These are phyloP conservation scores for Silurus aristotelis DNA, from an alignment of 2,797 vertebrate genomes.

Conservation along the genomic window DNA sequence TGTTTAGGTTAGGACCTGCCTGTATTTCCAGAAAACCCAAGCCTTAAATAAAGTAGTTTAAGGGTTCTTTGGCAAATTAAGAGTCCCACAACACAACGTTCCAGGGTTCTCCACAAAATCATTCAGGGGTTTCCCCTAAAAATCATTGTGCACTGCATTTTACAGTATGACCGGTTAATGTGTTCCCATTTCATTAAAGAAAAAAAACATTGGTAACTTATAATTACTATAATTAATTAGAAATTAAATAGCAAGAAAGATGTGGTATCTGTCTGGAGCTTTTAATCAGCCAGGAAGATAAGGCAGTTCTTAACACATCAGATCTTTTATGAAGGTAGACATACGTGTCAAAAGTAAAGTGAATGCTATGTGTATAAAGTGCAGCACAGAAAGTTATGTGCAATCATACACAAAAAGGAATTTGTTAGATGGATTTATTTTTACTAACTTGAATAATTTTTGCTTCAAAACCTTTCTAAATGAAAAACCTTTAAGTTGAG, in stretches of 20 bases:
- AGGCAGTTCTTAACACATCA: too few species aligned
- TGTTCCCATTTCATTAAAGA: neutral
- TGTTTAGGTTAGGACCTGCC: too few species aligned
- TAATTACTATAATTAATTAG: neutral
- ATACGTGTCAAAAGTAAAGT: neutral
- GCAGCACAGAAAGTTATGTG: too few species aligned
- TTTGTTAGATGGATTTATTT: neutral
- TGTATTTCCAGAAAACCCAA: neutral
- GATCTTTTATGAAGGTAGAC: neutral
- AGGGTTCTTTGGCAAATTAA: neutral
- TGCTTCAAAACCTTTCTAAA: neutral
- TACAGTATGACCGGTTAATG: neutral
- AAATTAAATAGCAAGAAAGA: neutral
- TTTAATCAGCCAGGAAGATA: too few species aligned
- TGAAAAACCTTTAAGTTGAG: neutral
- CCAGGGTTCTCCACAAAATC: neutral
- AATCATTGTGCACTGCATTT: neutral
- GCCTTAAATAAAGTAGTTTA: neutral
- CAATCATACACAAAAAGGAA: neutral
- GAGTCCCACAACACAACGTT: neutral
- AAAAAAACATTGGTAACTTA: too few species aligned
- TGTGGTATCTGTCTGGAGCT: too few species aligned
- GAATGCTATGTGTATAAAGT: neutral
- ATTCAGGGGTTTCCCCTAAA: neutral
- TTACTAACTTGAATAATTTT: neutral